Conservation (phyloP, 2,888 invertebrate species). For the Suillia variegata region DNA sequence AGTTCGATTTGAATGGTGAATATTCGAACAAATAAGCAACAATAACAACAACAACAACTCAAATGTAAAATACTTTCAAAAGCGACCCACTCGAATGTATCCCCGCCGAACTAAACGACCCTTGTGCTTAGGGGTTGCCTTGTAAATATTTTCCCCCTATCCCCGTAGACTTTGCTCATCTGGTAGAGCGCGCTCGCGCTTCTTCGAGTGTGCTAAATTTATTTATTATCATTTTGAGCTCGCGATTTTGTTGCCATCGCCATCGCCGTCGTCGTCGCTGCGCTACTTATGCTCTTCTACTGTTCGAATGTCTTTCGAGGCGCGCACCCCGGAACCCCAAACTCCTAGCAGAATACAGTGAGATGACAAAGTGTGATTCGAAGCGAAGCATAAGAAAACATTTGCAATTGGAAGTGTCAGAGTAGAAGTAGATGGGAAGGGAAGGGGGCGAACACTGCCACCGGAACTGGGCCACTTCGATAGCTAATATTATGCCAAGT, state of each 20-base stretch:
- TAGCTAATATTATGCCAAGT: background rate
- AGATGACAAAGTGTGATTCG: slow-evolving; percentile 11
- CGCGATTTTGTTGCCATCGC: no score
- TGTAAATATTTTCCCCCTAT: no score
- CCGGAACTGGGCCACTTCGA: no score
- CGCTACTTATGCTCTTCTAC: no score
- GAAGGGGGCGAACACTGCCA: background rate
- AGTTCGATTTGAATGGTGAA: no score
- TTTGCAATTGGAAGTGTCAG: background rate
- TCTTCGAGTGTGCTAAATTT: slow-evolving; percentile 43
- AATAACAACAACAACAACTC: background rate
- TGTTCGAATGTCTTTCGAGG: no score
- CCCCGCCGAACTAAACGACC: background rate
- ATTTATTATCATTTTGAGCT: slow-evolving; percentile 50
- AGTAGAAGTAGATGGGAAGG: background rate
- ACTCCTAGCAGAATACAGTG: no score
- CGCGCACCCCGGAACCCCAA: no score
- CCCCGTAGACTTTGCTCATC: no score
- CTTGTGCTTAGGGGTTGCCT: background rate
- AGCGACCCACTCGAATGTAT: background rate
- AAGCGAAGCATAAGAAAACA: slow-evolving; percentile 9
- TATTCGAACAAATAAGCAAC: no score
- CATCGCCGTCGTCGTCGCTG: slow-evolving; percentile 31
- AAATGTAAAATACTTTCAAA: background rate
- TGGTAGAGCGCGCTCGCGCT: slow-evolving; percentile 15